Conservation (phyloP, 2,888 invertebrate genomes). For the Mythimna loreyi region DNA sequence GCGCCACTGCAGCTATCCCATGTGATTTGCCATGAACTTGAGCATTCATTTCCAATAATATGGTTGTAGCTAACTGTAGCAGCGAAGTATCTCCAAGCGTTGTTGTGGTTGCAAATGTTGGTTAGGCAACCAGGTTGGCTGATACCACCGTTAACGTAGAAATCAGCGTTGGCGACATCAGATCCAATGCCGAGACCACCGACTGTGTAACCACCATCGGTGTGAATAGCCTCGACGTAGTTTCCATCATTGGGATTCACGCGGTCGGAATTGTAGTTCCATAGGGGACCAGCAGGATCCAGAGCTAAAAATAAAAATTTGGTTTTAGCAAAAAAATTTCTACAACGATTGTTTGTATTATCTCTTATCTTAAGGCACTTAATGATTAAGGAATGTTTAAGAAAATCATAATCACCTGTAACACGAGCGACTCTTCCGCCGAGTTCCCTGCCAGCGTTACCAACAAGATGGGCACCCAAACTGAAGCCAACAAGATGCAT, state of each 20-base stretch:
- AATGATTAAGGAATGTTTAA: background rate
- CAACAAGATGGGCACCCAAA: conserved; percentile 83
- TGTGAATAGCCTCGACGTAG: conserved; percentile 79
- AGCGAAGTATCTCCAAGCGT: conserved; percentile 76
- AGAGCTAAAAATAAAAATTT: conserved; percentile 23
- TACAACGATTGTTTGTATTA: background rate
- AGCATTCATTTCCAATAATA: conserved; percentile 71
- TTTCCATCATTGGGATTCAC: conserved; percentile 74
- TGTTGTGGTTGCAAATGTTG: conserved; percentile 75
- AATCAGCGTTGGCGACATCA: conserved; percentile 88
- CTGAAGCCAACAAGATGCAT: conserved; percentile 84
- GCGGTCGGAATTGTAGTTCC: conserved; percentile 69
- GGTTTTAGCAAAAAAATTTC: background rate
- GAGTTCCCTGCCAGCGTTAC: conserved; percentile 75
- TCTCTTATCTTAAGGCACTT: background rate
- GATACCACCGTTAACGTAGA: conserved; percentile 90
- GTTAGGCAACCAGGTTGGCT: conserved; percentile 76
- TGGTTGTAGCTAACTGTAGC: conserved; percentile 74
- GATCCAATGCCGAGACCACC: conserved; percentile 84
- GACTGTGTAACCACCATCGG: conserved; percentile 67
- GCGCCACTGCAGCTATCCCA: conserved; percentile 72
- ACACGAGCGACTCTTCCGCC: conserved; percentile 75
- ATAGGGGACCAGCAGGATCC: conserved; percentile 68
- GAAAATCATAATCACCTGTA: conserved; percentile 69
- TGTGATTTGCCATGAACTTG: conserved; percentile 65